Percentiles rank a stretch among this genome's conserved stretches.
phyloP scores from a whole-genome alignment of 2,888 invertebrate genomes.

The Callinectes sapidus region DNA sequence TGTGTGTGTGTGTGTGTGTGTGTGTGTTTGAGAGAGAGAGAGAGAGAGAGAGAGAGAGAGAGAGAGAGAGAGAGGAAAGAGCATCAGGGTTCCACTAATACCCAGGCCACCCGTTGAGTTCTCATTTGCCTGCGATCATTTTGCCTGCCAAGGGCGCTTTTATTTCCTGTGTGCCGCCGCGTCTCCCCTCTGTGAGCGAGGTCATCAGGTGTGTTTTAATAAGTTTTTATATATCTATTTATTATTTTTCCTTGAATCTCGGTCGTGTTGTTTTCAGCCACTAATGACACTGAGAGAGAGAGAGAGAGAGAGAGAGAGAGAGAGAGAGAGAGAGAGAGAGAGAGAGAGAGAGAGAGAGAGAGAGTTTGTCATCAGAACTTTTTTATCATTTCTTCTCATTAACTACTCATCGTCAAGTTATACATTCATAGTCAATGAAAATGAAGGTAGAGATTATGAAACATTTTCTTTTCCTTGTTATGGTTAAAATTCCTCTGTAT shows the following conservation, averaged over 20 bases:
- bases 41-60: not conserved
- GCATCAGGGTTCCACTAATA: slow-evolving; percentile 38
- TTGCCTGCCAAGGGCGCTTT: slow-evolving; percentile 36
- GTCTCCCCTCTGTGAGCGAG: not conserved
- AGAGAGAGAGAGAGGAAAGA: not conserved
- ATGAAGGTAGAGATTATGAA: no score
- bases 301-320: no score
- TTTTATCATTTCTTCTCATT: no score
- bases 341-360: no score
- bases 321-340: no score
- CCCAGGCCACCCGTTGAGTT: slow-evolving; percentile 43
- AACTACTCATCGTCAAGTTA: no score
- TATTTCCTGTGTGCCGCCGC: not conserved
- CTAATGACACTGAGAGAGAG: not conserved
- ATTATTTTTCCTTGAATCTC: not conserved
- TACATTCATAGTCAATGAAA: no score
- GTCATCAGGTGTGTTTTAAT: slow-evolving; percentile 28
- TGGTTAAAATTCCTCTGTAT: no score
- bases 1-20: slow-evolving; percentile 19
- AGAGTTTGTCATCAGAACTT: no score
- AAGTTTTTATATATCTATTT: slow-evolving; percentile 22
- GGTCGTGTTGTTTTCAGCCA: not conserved
- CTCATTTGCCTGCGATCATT: slow-evolving; percentile 61
- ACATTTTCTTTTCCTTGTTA: no score
- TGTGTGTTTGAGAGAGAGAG: not conserved